Conservation (phyloP, 2,797 vertebrate genomes). For the Spondyliosoma cantharus region DNA sequence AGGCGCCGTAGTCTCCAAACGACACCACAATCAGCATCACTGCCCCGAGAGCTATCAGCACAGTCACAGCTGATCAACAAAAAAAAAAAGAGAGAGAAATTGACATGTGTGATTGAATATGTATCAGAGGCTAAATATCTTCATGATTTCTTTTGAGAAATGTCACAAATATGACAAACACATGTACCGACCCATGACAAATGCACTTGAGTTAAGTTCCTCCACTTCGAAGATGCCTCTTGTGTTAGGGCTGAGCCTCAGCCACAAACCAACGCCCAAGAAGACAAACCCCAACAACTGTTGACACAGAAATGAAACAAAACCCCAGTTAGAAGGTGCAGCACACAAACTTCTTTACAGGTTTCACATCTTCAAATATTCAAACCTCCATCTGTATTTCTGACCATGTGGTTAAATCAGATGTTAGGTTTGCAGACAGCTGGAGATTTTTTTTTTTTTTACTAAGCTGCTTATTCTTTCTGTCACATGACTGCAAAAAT, state of each 20-base stretch:
- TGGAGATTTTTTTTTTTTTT: not conserved
- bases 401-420: not conserved
- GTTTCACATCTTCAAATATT: not conserved
- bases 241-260: slow-evolving; percentile 73
- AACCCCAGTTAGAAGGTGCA: not conserved
- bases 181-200: slow-evolving; percentile 67
- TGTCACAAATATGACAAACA: accelerated
- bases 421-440: not conserved
- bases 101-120: not conserved
- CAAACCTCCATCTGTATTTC: not conserved
- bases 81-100: not conserved
- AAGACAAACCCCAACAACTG: slow-evolving; percentile 76
- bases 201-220: slow-evolving; percentile 57
- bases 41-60: slow-evolving; percentile 67
- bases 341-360: accelerated
- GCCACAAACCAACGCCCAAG: slow-evolving; percentile 74
- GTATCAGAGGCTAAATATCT: accelerated
- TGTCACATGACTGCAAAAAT: not conserved
- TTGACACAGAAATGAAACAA: not conserved
- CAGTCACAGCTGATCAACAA: slow-evolving; percentile 60
- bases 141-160: not conserved
- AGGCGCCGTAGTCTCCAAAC: slow-evolving; percentile 76
- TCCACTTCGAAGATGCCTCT: slow-evolving; percentile 61
- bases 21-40: slow-evolving; percentile 73
- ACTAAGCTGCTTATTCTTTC: not conserved